These are phyloP conservation scores for Perizoma flavofasciatum DNA, from an alignment of 2,888 invertebrate species.

Conservation along the genomic window DNA sequence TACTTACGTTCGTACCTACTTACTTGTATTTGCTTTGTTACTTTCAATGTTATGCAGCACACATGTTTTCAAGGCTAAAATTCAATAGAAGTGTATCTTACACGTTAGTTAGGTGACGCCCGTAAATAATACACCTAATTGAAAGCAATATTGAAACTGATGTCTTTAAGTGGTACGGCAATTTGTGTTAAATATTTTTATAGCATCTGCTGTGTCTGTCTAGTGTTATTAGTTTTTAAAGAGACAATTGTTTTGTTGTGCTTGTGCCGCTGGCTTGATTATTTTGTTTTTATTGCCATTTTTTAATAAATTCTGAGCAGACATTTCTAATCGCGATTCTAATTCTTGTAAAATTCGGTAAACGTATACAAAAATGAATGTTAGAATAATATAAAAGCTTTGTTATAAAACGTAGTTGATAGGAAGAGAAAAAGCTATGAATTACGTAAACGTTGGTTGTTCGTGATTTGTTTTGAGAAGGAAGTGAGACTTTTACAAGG, in stretches of 20 bases:
- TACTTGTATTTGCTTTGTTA: too few species aligned
- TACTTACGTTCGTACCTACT: neutral
- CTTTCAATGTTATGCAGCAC: too few species aligned
- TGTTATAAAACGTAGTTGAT: constrained; percentile 12
- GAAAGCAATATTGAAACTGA: constrained; percentile 53
- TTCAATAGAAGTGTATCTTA: constrained; percentile 35
- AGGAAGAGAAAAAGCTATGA: constrained; percentile 10
- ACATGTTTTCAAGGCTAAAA: constrained; percentile 18
- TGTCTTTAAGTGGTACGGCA: constrained; percentile 52
- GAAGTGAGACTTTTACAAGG: constrained; percentile 18
- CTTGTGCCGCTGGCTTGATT: constrained; percentile 32
- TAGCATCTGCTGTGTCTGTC: constrained; percentile 40
- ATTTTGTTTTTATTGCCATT: constrained; percentile 32
- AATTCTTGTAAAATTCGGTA: neutral
- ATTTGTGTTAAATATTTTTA: constrained; percentile 54
- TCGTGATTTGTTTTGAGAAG: constrained; percentile 14
- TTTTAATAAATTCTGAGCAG: constrained; percentile 29
- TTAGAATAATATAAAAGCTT: constrained; percentile 4
- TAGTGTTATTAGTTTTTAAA: constrained; percentile 17
- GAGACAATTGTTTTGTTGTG: constrained; percentile 48
- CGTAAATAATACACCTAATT: constrained; percentile 48
- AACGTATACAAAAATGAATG: constrained; percentile 1
- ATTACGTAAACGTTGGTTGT: constrained; percentile 17
- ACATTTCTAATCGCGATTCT: neutral
- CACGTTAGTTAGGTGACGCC: constrained; percentile 14